A percentile compares a stretch with the other conserved stretches of the same genome.
phyloP scores from a whole-genome alignment of 2,797 vertebrate genomes.

The Sebastes steindachneri region DNA sequence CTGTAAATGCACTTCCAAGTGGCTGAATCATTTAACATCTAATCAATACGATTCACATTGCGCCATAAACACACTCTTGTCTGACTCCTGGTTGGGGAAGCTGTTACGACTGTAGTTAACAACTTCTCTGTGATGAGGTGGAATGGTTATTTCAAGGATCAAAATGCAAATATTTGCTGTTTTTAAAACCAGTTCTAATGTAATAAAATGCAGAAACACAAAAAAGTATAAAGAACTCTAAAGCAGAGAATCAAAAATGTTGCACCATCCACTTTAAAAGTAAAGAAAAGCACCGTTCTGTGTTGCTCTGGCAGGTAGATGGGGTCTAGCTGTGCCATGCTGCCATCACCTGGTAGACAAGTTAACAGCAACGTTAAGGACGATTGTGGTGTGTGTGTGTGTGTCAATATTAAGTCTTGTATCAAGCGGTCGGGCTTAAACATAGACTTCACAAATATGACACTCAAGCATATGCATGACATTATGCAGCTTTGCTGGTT shows the following conservation, averaged over 20 bases:
- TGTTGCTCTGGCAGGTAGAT: slow-evolving; percentile 1
- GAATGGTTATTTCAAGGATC: background rate
- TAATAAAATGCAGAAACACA: background rate
- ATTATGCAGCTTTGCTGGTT: background rate
- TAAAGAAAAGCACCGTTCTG: background rate
- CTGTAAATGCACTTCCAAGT: slow-evolving; percentile 80
- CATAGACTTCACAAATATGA: background rate
- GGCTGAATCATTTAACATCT: slow-evolving; percentile 81
- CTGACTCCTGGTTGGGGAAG: slow-evolving; percentile 35
- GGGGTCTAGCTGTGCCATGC: slow-evolving; percentile 72
- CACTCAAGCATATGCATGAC: background rate
- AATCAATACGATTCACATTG: slow-evolving; percentile 75
- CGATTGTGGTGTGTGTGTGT: background rate
- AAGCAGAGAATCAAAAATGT: background rate
- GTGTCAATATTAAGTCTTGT: background rate
- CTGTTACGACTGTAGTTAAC: slow-evolving; percentile 39
- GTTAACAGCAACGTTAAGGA: slow-evolving; percentile 29
- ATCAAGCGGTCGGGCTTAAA: background rate
- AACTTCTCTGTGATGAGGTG: slow-evolving; percentile 10
- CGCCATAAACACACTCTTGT: slow-evolving; percentile 62
- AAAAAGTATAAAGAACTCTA: background rate
- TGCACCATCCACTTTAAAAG: background rate
- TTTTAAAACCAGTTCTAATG: background rate
- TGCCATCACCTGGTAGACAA: slow-evolving; percentile 78
- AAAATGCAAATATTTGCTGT: background rate